phyloP scores from a whole-genome alignment of 2,113 vertebrate species.

The Sylvilagus bachmani region DNA sequence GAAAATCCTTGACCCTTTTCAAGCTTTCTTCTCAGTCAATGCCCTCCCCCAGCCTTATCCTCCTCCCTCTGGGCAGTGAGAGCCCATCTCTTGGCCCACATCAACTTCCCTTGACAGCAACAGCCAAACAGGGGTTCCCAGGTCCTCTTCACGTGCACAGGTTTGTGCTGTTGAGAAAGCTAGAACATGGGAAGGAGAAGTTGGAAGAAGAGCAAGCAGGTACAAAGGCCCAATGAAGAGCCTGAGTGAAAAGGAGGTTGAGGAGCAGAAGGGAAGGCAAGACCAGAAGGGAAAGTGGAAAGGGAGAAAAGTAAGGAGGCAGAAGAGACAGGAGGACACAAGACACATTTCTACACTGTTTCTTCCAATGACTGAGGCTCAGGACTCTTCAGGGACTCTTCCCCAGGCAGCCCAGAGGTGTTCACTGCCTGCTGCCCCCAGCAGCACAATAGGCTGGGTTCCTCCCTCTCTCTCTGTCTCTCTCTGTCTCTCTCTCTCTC shows the following conservation, averaged over 20 bases:
- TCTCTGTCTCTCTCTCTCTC: too few species aligned
- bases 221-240: background rate
- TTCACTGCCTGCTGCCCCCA: too few species aligned
- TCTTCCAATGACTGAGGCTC: background rate
- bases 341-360: background rate
- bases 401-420: background rate
- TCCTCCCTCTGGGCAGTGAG: rapidly evolving
- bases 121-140: too few species aligned
- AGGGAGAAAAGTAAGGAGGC: background rate
- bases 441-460: background rate
- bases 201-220: background rate
- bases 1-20: background rate
- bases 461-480: too few species aligned
- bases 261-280: background rate
- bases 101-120: background rate
- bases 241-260: background rate
- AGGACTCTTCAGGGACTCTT: background rate
- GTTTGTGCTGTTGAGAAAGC: background rate
- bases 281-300: background rate
- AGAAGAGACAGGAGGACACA: background rate
- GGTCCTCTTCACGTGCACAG: background rate
- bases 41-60: background rate
- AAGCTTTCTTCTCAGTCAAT: background rate
- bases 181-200: background rate
- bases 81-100: background rate